Evolutionary conservation across 2,888 invertebrate species (phyloP), one percentile per base, ranked within the genome.

Genomic region (Ectobius pallidus): DNA sequence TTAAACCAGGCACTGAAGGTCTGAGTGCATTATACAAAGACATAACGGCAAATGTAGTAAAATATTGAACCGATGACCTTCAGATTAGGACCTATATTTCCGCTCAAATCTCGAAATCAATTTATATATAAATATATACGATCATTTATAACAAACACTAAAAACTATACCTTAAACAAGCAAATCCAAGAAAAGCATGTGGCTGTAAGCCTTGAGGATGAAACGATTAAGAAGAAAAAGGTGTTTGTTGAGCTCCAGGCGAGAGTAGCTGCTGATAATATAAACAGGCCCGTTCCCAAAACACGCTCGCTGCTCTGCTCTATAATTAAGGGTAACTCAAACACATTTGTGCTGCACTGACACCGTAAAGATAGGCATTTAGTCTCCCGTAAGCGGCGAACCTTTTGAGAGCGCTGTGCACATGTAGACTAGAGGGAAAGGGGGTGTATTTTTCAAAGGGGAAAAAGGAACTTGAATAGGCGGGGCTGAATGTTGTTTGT

Each of bases 301-400:
- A 65, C 65, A 65, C 30, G n/a, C 65, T 65, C 44, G n/a, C 27
- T 46, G 39, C 7, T 63, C 27, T 71, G 69, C 72, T 72, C 75
- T 75, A 69, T 75, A 75, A 75, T 75, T 75, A 75, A 55, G 73
- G 75, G 75, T 67, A 75, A 75, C 75, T 70, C 75, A 75, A 75
- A 75, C 75, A 75, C 75, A 75, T 75, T 75, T 75, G 75, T 73
- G 75, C 52, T 69, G 49, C 39, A 71, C 75, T 75, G 75, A 75
- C 75, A 75, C 75, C 69, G 67, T 63, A 63, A 63, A 63, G 63
- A 34, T 63, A 63, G 63, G 63, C 65, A 55, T 52, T 63, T 65
- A 71, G 63, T 49, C 70, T 68, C 42, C 71, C 71, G 61, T 68
- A 68, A 72, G 72, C 71, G 71, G 71, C 71, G 25, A 25, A 30